Percentiles rank a stretch among this genome's conserved stretches.
These are phyloP conservation scores for Copidosoma aretas DNA, from an alignment of 2,888 invertebrate species.

Conservation along the genomic window DNA sequence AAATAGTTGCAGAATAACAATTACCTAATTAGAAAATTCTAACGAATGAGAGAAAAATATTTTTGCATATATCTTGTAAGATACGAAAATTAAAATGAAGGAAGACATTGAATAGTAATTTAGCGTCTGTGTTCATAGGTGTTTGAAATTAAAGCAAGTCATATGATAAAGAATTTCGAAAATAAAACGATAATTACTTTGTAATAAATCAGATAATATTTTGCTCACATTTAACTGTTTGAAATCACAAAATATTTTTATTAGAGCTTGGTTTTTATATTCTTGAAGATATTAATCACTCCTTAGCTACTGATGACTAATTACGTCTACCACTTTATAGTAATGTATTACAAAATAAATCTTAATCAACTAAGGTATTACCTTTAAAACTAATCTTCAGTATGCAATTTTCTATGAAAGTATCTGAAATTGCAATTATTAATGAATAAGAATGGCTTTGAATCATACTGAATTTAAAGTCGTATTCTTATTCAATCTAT, in stretches of 20 bases:
- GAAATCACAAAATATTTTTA: not conserved
- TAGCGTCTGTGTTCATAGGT: constrained; percentile 18
- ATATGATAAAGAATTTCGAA: too few relatives aligned
- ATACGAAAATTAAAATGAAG: constrained; percentile 17
- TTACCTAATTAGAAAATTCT: not conserved
- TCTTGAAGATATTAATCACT: not conserved
- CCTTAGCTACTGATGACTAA: too few relatives aligned
- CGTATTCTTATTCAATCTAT: not conserved
- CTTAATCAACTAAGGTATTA: not conserved
- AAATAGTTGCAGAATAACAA: not conserved
- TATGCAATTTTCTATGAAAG: not conserved
- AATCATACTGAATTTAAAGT: not conserved
- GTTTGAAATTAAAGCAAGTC: constrained; percentile 4
- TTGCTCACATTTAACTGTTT: too few relatives aligned
- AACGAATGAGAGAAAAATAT: not conserved
- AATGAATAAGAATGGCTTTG: not conserved
- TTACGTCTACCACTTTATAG: too few relatives aligned
- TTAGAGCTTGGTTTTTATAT: not conserved
- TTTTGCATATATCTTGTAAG: constrained; percentile 1
- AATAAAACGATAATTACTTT: too few relatives aligned
- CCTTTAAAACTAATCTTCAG: not conserved
- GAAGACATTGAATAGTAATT: constrained; percentile 10
- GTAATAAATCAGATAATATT: too few relatives aligned
- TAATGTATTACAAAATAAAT: not conserved
- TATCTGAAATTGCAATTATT: not conserved